phyloP scores from a whole-genome alignment of 2,113 vertebrate species.

The Ctenomys sociabilis region DNA sequence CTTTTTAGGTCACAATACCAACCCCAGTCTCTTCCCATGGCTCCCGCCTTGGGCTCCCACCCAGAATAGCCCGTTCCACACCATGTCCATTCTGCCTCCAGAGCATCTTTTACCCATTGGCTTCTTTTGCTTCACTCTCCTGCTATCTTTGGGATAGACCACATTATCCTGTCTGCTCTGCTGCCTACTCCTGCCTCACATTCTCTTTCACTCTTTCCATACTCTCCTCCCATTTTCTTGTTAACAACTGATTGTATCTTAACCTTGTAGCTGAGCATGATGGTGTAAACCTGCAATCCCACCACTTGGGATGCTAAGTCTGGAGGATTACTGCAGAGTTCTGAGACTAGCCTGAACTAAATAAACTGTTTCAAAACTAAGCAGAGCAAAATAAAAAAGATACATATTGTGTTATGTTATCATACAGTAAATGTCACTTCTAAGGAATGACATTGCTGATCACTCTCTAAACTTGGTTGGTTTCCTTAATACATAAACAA shows the following conservation, averaged over 20 bases:
- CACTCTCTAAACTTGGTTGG: neutral
- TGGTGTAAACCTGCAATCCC: neutral
- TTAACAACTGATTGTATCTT: neutral
- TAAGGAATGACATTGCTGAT: neutral
- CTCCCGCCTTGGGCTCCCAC: neutral
- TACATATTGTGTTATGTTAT: accelerated
- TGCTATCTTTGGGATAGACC: neutral
- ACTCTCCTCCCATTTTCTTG: neutral
- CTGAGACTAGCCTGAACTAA: neutral
- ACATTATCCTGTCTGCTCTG: accelerated
- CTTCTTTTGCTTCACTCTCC: neutral
- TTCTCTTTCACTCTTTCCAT: neutral
- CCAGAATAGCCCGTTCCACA: neutral
- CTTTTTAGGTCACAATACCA: neutral
- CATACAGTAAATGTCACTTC: neutral
- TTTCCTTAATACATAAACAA: neutral
- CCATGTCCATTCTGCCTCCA: neutral
- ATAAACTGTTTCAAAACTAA: neutral
- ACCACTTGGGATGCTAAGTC: neutral
- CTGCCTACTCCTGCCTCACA: neutral
- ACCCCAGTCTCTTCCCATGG: neutral
- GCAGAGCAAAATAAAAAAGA: neutral
- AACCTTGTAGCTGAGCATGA: neutral
- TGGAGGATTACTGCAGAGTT: neutral
- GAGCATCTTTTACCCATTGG: neutral